These are phyloP conservation scores for Aplidium turbinatum DNA, from an alignment of 23 tunicate genomes.

Conservation along the genomic window DNA sequence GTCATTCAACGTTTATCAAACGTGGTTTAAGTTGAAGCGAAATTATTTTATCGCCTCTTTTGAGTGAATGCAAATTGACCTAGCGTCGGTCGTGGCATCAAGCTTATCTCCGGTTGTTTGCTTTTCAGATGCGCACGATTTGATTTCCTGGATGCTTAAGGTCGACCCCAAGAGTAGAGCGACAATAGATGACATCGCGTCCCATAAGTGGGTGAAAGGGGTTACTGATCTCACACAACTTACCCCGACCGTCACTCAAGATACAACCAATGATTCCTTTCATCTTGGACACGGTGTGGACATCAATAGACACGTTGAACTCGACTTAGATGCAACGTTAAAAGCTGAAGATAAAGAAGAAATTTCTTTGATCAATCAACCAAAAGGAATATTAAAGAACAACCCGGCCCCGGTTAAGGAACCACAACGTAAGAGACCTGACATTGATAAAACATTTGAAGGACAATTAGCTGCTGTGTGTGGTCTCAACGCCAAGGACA, in stretches of 20 bases:
- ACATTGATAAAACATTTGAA: conserved; percentile 16
- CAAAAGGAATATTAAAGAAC: conserved; percentile 37
- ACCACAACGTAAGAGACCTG: no score
- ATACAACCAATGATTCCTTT: neutral
- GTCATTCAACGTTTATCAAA: no score
- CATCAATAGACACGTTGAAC: no score
- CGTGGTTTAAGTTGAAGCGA: no score
- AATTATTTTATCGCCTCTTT: no score
- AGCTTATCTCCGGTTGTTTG: neutral
- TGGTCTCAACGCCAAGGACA: conserved; percentile 61
- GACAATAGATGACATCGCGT: conserved; percentile 57
- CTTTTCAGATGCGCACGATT: conserved; percentile 54
- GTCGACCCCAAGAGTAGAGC: conserved; percentile 63
- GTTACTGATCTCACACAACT: neutral
- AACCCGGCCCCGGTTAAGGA: no score
- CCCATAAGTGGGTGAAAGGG: conserved; percentile 46
- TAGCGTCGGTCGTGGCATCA: no score
- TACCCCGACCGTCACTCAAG: neutral
- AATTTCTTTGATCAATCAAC: neutral
- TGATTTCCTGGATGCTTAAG: conserved; percentile 50
- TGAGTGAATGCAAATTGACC: no score
- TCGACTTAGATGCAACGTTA: no score
- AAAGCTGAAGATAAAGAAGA: conserved; percentile 30
- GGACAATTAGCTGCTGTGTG: conserved; percentile 78
- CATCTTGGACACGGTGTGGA: conserved; percentile 6